Percentiles rank a stretch among this genome's conserved stretches.
phyloP scores from a whole-genome alignment of 2,888 invertebrate genomes.

The Podabrus alpinus region DNA sequence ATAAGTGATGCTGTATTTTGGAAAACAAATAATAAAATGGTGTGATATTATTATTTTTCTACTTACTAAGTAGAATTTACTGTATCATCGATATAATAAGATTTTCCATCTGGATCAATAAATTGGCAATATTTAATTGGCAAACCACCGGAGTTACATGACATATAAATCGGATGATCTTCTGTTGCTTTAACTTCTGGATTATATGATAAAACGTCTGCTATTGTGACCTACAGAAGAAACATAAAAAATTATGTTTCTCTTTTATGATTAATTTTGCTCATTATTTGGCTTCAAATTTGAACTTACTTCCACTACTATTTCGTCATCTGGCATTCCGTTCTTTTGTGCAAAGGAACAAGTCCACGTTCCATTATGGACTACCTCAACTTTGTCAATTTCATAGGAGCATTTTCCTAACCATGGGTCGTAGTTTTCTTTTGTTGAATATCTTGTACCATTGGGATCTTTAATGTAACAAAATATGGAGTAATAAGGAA shows the following conservation, averaged over 20 bases:
- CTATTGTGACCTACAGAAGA: conserved; percentile 11
- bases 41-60: background rate
- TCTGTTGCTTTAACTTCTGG: conserved; percentile 6
- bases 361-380: conserved; percentile 31
- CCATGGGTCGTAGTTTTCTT: background rate
- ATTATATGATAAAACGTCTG: conserved; percentile 18
- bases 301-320: conserved; percentile 21
- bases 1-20: background rate
- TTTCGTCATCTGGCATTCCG: conserved; percentile 22
- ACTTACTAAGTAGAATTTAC: background rate
- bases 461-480: conserved; percentile 30
- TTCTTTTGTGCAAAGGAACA: conserved; percentile 26
- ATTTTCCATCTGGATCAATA: conserved; percentile 6
- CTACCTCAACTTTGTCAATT: background rate
- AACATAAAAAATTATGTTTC: too few species aligned
- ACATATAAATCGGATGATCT: conserved; percentile 6
- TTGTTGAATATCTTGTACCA: conserved; percentile 21
- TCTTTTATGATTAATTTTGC: too few species aligned
- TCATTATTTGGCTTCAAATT: background rate
- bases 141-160: conserved; percentile 24
- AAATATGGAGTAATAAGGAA: conserved; percentile 24
- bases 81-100: background rate
- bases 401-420: conserved; percentile 23
- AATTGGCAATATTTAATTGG: conserved; percentile 23
- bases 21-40: background rate